A percentile compares a stretch with the other conserved stretches of the same genome.
Conservation (phyloP, 2,797 vertebrate genomes). For the Clarias laeviceps region DNA sequence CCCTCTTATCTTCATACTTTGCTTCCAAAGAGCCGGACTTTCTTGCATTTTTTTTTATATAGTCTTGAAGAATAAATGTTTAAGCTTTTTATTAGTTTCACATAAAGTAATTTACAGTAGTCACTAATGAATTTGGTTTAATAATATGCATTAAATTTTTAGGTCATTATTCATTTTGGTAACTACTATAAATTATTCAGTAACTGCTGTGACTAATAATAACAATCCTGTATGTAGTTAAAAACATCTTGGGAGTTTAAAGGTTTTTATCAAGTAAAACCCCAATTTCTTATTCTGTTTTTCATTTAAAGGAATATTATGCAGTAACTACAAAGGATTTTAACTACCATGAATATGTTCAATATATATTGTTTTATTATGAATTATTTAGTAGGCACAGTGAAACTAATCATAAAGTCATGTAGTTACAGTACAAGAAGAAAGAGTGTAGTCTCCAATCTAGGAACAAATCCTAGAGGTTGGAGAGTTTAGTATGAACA, state of each 20-base stretch:
- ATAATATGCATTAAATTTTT: not conserved
- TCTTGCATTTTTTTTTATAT: too few relatives aligned
- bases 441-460: not conserved
- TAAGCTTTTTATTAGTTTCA: not conserved
- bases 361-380: not conserved
- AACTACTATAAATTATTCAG: not conserved
- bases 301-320: slow-evolving; percentile 10
- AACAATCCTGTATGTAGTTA: not conserved
- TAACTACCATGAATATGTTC: not conserved
- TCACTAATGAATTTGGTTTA: not conserved
- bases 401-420: slow-evolving; percentile 13
- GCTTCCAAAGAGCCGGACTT: too few relatives aligned
- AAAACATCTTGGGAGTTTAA: not conserved
- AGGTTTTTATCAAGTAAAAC: not conserved
- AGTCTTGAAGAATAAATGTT: not conserved
- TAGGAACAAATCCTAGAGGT: not conserved
- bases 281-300: not conserved
- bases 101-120: not conserved
- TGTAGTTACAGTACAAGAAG: slow-evolving; percentile 16
- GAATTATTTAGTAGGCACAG: not conserved
- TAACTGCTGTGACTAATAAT: not conserved
- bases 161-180: not conserved
- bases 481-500: not conserved
- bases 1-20: too few relatives aligned
- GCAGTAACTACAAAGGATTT: slow-evolving; percentile 12